phyloP scores from a whole-genome alignment of 1,140 invertebrate genomes.

The Hesperophylax magnus region DNA sequence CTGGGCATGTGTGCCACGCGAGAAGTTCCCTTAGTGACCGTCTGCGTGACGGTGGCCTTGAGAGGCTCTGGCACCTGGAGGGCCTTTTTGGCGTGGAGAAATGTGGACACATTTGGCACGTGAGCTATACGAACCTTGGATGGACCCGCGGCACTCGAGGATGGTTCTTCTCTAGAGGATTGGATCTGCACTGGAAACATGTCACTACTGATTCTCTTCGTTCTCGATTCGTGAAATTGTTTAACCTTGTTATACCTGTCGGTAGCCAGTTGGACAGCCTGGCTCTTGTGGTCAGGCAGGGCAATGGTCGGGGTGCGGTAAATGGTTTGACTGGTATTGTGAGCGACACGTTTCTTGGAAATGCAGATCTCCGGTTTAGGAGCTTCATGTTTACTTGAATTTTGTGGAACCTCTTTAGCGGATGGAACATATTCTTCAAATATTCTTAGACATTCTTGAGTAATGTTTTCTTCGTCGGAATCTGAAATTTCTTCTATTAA shows the following conservation, averaged over 20 bases:
- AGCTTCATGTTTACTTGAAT: slow-evolving; percentile 54
- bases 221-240: slow-evolving; percentile 63
- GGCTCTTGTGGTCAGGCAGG: slow-evolving; percentile 65
- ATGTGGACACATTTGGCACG: slow-evolving; percentile 69
- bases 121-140: slow-evolving; percentile 70
- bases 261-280: slow-evolving; percentile 66
- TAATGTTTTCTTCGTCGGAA: slow-evolving; percentile 67
- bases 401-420: slow-evolving; percentile 52
- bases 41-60: slow-evolving; percentile 76
- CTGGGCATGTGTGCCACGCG: slow-evolving; percentile 78
- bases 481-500: slow-evolving; percentile 62
- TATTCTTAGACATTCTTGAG: slow-evolving; percentile 68
- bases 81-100: slow-evolving; percentile 66
- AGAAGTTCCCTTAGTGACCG: slow-evolving; percentile 74
- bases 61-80: slow-evolving; percentile 59
- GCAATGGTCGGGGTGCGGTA: slow-evolving; percentile 19
- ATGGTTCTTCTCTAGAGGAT: slow-evolving; percentile 7
- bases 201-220: slow-evolving; percentile 16
- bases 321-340: slow-evolving; percentile 41
- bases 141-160: slow-evolving; percentile 4
- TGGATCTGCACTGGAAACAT: not conserved
- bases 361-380: slow-evolving; percentile 61
- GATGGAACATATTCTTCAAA: slow-evolving; percentile 70
- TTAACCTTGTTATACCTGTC: slow-evolving; percentile 67
- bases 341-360: slow-evolving; percentile 67